Evolutionary conservation across 2,113 vertebrate species (phyloP).

Genomic region (Thinocorus orbignyianus): DNA sequence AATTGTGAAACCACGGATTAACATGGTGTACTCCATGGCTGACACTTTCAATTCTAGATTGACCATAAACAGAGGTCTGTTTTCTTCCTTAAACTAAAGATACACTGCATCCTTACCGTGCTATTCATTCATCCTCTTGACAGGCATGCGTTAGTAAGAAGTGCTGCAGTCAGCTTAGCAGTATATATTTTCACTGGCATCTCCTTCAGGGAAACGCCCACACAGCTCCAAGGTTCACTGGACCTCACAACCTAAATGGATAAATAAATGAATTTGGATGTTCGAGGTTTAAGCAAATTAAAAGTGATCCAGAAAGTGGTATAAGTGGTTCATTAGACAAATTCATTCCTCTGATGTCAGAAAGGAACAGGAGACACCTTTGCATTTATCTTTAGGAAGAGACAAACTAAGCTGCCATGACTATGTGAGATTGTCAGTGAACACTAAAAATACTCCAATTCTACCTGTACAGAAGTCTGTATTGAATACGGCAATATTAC

Average conservation of each 20-base stretch:
- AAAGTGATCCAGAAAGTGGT: background rate
- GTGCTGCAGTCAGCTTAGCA: conserved; percentile 1
- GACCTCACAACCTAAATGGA: background rate
- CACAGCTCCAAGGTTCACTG: background rate
- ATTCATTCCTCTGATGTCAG: background rate
- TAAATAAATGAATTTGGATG: background rate
- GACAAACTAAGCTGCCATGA: background rate
- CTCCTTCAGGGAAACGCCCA: background rate
- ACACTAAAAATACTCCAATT: background rate
- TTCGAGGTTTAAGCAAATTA: background rate
- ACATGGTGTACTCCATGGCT: background rate
- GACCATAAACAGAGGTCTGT: background rate
- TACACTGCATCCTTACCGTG: background rate
- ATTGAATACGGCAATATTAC: background rate
- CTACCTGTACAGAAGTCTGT: background rate
- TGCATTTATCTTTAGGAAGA: background rate
- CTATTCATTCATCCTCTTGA: conserved; percentile 24
- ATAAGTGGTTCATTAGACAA: background rate
- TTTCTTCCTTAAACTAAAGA: conserved; percentile 3
- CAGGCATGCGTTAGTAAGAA: background rate
- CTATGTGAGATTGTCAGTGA: background rate
- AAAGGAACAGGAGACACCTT: background rate
- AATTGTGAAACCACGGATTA: conserved; percentile 8
- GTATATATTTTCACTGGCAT: background rate
- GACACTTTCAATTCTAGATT: background rate